phyloP scores from a whole-genome alignment of 2,113 vertebrate genomes.

The Apodemus sylvaticus region DNA sequence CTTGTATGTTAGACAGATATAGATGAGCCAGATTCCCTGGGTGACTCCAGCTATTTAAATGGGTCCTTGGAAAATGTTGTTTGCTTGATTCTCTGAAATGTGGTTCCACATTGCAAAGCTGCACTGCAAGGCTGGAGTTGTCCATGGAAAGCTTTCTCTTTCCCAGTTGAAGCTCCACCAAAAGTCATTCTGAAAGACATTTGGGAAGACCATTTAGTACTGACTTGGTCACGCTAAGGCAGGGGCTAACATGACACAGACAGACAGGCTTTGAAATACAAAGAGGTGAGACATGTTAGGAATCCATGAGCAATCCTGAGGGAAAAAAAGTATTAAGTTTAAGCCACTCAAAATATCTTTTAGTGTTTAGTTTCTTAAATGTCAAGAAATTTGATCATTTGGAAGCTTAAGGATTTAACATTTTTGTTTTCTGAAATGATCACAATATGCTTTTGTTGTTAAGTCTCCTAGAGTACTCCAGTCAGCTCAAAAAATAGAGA shows the following conservation, averaged over 20 bases:
- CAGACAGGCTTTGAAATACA: background rate
- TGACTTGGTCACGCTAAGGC: background rate
- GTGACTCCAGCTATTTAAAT: background rate
- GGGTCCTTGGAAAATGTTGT: background rate
- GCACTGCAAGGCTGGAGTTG: conserved; percentile 8
- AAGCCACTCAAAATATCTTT: background rate
- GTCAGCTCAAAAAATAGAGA: background rate
- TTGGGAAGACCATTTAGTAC: conserved; percentile 5
- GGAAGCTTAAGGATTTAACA: background rate
- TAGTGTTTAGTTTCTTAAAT: background rate
- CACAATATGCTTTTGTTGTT: background rate
- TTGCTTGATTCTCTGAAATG: conserved; percentile 29
- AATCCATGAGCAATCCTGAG: background rate
- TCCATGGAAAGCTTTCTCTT: conserved; percentile 6
- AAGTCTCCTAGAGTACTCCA: background rate
- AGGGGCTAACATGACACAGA: fast-evolving
- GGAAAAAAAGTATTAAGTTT: background rate
- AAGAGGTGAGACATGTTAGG: background rate
- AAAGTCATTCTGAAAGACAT: background rate
- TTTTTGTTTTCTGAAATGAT: conserved; percentile 32
- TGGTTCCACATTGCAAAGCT: conserved; percentile 40
- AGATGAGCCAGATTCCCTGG: background rate
- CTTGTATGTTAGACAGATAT: background rate
- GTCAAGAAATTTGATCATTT: conserved; percentile 25
- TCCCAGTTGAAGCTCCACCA: background rate